Evolutionary conservation across 2,797 vertebrate species (phyloP), one percentile per base, ranked within the genome.

Genomic region (Acanthiza pusilla): DNA sequence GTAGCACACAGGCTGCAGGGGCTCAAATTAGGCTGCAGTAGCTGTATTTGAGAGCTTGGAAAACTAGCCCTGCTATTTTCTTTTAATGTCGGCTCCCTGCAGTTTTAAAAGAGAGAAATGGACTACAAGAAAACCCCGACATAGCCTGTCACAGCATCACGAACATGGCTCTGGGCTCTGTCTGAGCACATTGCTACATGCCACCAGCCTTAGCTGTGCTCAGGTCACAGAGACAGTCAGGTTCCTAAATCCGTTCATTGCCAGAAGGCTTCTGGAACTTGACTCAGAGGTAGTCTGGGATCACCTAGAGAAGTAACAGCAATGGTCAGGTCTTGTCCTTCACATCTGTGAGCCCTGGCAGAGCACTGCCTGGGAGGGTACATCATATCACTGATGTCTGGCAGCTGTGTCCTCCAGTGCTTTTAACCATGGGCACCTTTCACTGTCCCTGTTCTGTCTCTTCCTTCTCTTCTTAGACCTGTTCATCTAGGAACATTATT

Each of bases 301-400:
- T 38, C 26, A 32, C 7, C 45, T 30, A 19, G 5, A 40, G 26
- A 62, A 76, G 13, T 73, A 68, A 29, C 6, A 61, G 66, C 5
- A 51, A 1, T 25, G 18, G 16, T 50, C 4, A 2, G 10, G 34
- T 54, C 19, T 76, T 73, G 40, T 77, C n/a, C 12, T 87, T 88
- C 19, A 18, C 18, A 8, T 54, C 57, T 7, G 1, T 32, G 36
- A 63, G 29, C 32, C 89, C 18, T 81, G 36, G 29, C 30, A 72
- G 66, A 57, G 18, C 36, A 21, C 0, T 76, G n/a, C 16, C 34
- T 77, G 48, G 9, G 0, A 42, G 53, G 45, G 16, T 48, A 3
- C 34, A 13, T 70, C 2, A 0, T 48, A 8, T 61, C 1, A 0
- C 36, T 83, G 29, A 16, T 23, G 6, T 50, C 51, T 71, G 57